Evolutionary conservation across 2,113 vertebrate species (phyloP).

Genomic region (Mystacornis crossleyi): DNA sequence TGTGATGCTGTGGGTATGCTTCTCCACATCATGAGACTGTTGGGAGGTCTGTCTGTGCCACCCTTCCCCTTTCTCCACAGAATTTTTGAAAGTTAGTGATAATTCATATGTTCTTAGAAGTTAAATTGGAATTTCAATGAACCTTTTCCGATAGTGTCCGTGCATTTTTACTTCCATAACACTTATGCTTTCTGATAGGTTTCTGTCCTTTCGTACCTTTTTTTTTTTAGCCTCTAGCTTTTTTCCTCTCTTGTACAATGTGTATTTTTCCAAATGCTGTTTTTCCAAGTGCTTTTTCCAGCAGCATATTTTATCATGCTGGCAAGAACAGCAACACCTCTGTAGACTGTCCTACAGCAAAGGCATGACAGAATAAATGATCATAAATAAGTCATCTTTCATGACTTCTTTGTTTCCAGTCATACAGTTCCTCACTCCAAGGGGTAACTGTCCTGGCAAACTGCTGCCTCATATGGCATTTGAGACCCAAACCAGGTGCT

Average conservation of each 20-base stretch:
- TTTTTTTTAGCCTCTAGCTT: not conserved
- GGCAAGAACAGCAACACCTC: conserved; percentile 47
- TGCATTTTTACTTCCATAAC: not conserved
- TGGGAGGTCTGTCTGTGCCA: not conserved
- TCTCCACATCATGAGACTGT: not conserved
- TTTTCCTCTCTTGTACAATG: not conserved
- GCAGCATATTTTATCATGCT: conserved; percentile 22
- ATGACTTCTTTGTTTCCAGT: not conserved
- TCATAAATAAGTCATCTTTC: conserved; percentile 2
- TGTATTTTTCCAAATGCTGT: not conserved
- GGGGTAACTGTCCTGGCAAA: not conserved
- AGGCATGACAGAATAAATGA: conserved; percentile 47
- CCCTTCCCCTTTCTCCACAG: not conserved
- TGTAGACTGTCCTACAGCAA: conserved; percentile 54
- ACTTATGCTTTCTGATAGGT: not conserved
- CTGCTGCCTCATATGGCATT: not conserved
- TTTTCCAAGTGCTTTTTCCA: not conserved
- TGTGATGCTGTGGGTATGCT: not conserved
- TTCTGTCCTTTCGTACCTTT: not conserved
- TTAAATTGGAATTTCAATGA: not conserved
- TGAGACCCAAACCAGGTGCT: not conserved
- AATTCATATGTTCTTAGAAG: not conserved
- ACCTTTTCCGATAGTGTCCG: not conserved
- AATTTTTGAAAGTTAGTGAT: not conserved
- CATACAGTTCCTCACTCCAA: not conserved